These are phyloP conservation scores for Scaptomyza cyrtandrae DNA, from an alignment of 2,888 invertebrate species.

Conservation along the genomic window DNA sequence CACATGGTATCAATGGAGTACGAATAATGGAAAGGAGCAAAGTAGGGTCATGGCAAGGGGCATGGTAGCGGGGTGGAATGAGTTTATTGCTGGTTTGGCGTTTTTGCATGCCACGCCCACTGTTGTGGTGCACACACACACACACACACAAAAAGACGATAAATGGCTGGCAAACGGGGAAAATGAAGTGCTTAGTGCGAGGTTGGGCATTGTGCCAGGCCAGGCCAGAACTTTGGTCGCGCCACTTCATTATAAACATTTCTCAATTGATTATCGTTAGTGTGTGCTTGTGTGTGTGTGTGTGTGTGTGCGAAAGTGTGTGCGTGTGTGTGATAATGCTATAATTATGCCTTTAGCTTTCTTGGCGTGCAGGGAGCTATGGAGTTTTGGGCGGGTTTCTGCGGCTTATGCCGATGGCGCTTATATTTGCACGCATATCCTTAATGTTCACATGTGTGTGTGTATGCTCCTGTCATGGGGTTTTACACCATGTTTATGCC, in stretches of 20 bases:
- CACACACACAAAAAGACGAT: conserved; percentile 20
- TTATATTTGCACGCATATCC: conserved; percentile 75
- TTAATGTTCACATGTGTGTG: conserved; percentile 24
- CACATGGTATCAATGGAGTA: conserved; percentile 58
- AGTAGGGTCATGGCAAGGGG: background rate
- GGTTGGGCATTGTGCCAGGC: conserved; percentile 50
- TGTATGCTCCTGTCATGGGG: conserved; percentile 51
- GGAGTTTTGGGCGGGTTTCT: conserved; percentile 37
- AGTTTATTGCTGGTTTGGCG: conserved; percentile 67
- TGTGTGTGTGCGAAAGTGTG: conserved; percentile 14
- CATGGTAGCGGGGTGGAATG: conserved; percentile 8
- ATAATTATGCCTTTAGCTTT: conserved; percentile 74
- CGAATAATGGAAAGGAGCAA: conserved; percentile 1
- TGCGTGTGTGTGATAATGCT: conserved; percentile 71
- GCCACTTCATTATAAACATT: conserved; percentile 79
- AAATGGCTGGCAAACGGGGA: conserved; percentile 45
- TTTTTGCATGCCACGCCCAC: conserved; percentile 69
- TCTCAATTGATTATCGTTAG: conserved; percentile 81
- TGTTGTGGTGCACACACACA: background rate
- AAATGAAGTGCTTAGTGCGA: conserved; percentile 68
- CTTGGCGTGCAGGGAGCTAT: conserved; percentile 58
- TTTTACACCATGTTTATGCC: conserved; percentile 66
- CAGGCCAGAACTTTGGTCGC: conserved; percentile 60
- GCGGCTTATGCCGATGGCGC: conserved; percentile 64
- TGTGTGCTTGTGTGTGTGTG: conserved; percentile 29